Conservation (phyloP, 2,888 invertebrate species). For the Caenorhabditis macrosperma region DNA sequence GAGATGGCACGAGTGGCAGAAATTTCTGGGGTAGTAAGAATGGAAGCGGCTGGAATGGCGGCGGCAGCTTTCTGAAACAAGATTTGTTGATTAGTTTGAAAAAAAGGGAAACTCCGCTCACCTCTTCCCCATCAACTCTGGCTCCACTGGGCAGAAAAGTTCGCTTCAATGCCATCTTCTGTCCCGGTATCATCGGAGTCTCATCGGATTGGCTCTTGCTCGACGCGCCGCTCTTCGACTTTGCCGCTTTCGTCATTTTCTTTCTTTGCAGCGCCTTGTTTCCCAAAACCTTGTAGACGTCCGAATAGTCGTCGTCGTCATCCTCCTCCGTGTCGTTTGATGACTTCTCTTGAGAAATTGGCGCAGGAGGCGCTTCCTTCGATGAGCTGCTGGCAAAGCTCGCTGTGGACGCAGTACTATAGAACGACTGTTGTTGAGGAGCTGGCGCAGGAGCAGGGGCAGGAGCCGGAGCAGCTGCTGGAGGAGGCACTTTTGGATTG, state of each 20-base stretch:
- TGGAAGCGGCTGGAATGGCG: background rate
- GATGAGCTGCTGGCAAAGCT: too few species aligned
- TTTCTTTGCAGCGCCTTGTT: background rate
- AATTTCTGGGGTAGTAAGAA: too few species aligned
- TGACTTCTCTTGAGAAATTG: too few species aligned
- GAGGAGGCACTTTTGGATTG: background rate
- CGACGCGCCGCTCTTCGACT: background rate
- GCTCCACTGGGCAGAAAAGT: conserved; percentile 60
- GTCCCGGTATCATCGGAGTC: conserved; percentile 53
- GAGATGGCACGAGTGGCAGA: too few species aligned
- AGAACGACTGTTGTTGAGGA: background rate
- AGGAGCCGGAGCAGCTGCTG: conserved; percentile 2
- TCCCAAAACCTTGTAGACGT: conserved; percentile 11
- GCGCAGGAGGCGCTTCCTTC: too few species aligned
- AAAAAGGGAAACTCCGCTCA: background rate
- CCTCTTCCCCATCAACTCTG: conserved; percentile 8
- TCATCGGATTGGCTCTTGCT: background rate
- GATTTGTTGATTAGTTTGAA: background rate
- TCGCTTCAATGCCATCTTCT: conserved; percentile 54
- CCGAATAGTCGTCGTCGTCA: conserved; percentile 15
- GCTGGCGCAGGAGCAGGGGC: background rate
- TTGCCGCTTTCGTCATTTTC: background rate
- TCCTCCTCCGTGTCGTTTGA: background rate
- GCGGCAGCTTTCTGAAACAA: too few species aligned
- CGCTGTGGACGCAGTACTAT: background rate